Conservation (phyloP, 2,797 vertebrate genomes). For the Pogoniulus pusillus region DNA sequence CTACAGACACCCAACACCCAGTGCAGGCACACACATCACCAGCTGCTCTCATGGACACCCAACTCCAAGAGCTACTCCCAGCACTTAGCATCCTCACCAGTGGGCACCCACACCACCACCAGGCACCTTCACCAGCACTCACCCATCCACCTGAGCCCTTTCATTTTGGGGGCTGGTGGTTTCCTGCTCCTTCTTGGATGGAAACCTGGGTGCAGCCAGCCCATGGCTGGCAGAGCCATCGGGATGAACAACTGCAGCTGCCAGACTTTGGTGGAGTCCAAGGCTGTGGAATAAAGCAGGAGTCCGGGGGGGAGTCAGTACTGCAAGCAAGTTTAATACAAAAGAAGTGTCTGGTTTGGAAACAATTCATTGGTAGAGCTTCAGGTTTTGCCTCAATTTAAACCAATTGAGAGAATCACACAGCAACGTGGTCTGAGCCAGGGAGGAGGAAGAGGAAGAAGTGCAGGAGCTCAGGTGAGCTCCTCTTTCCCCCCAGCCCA, state of each 20-base stretch:
- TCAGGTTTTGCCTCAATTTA: constrained; percentile 79
- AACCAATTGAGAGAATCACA: constrained; percentile 84
- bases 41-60: neutral
- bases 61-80: no score
- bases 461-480: constrained; percentile 69
- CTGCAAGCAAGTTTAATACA: constrained; percentile 88
- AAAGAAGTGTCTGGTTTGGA: constrained; percentile 78
- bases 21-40: neutral
- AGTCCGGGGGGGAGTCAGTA: constrained; percentile 75
- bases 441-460: constrained; percentile 68
- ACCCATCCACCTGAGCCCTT: neutral
- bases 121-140: rapidly evolving
- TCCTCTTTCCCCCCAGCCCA: neutral
- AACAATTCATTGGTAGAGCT: constrained; percentile 87
- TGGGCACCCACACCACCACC: neutral
- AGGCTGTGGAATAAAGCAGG: constrained; percentile 64
- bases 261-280: neutral
- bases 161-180: neutral
- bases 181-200: neutral
- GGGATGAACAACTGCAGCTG: neutral
- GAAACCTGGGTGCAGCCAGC: rapidly evolving
- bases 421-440: constrained; percentile 80
- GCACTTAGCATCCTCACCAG: neutral
- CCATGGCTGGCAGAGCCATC: rapidly evolving
- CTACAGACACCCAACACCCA: neutral